Conservation (phyloP, 2,797 vertebrate genomes). For the Halcyon chelicuti region DNA sequence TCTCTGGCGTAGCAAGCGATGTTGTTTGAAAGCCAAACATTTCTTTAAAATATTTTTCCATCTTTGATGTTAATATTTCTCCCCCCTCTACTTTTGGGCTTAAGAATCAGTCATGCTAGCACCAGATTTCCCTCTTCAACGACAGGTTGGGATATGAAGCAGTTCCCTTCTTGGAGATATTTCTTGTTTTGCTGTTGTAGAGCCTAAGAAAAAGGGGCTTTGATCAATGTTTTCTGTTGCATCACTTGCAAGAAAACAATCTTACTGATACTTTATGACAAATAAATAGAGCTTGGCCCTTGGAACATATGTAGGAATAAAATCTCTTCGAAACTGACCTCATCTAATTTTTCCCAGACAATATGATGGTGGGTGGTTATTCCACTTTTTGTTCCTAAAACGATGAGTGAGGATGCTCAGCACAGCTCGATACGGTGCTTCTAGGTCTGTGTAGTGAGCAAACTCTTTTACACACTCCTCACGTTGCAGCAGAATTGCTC, state of each 20-base stretch:
- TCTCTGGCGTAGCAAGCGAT: not conserved
- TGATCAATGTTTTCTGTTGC: not conserved
- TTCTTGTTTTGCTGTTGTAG: not conserved
- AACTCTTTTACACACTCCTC: not conserved
- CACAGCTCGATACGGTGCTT: not conserved
- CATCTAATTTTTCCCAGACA: not conserved
- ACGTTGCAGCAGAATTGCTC: not conserved
- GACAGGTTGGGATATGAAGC: not conserved
- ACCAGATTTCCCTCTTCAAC: not conserved
- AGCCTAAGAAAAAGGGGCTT: not conserved
- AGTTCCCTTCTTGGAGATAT: not conserved
- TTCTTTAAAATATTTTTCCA: not conserved
- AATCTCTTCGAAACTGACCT: not conserved
- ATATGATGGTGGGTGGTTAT: not conserved
- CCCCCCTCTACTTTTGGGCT: accelerated
- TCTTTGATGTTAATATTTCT: not conserved
- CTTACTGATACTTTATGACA: not conserved
- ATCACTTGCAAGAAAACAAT: not conserved
- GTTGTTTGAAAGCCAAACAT: not conserved
- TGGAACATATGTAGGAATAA: not conserved
- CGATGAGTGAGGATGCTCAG: not conserved
- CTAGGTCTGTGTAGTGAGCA: not conserved
- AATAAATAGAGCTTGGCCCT: not conserved
- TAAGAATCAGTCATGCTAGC: not conserved
- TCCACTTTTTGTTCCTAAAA: not conserved